phyloP scores from a whole-genome alignment of 2,888 invertebrate species.

The Campoplex nolae region DNA sequence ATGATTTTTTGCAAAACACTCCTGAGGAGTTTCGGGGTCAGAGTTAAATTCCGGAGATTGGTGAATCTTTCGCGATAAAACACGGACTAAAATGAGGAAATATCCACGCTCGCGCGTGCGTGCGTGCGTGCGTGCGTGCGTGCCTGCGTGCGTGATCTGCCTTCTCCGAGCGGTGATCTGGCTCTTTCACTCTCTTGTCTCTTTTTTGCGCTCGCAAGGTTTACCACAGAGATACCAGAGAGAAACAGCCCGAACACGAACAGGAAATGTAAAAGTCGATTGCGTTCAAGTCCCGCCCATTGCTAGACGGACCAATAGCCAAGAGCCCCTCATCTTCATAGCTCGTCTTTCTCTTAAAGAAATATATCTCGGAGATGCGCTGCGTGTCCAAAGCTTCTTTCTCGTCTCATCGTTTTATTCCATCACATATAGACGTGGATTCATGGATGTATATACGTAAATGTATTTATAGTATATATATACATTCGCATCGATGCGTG shows the following conservation, averaged over 20 bases:
- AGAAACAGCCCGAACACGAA: slow-evolving; percentile 47
- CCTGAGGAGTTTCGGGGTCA: slow-evolving; percentile 33
- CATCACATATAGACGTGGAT: slow-evolving; percentile 7
- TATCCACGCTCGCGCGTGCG: slow-evolving; percentile 58
- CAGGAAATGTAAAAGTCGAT: slow-evolving; percentile 77
- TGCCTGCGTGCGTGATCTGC: slow-evolving; percentile 48
- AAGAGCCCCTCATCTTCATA: slow-evolving; percentile 67
- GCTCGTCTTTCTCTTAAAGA: slow-evolving; percentile 60
- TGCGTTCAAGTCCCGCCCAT: slow-evolving; percentile 79
- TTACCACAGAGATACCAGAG: slow-evolving; percentile 29
- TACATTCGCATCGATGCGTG: no score
- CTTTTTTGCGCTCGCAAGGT: slow-evolving; percentile 30
- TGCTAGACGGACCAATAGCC: slow-evolving; percentile 75
- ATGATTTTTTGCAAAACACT: neutral
- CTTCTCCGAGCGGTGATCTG: slow-evolving; percentile 25
- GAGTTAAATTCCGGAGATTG: slow-evolving; percentile 58
- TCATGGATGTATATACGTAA: neutral
- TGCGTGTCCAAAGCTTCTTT: slow-evolving; percentile 38
- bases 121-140: slow-evolving; percentile 54
- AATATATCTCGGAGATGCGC: slow-evolving; percentile 34
- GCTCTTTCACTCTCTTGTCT: slow-evolving; percentile 33
- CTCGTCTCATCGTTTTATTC: slow-evolving; percentile 20
- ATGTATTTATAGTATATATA: no score
- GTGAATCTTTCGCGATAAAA: slow-evolving; percentile 24
- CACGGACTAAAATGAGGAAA: slow-evolving; percentile 8